Evolutionary conservation across 2,113 vertebrate species (phyloP).

Genomic region (Heterotis niloticus): DNA sequence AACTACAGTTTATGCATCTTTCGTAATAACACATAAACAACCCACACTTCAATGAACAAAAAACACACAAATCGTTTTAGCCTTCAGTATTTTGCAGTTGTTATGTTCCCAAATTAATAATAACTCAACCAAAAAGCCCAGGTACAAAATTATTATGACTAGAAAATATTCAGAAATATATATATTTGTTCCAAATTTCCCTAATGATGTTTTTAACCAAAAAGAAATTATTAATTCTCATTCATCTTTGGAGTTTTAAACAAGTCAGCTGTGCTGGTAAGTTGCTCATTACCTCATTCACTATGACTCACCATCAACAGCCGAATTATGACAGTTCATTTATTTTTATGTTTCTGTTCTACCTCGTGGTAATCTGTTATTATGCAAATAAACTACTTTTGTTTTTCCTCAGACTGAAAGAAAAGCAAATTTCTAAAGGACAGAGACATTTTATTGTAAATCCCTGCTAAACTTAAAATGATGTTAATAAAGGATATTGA

Average conservation of each 20-base stretch:
- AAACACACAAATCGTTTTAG: no score
- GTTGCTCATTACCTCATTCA: neutral
- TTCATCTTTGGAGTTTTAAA: neutral
- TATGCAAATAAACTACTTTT: conserved; percentile 9
- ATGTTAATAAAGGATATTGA: conserved; percentile 7
- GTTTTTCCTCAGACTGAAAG: conserved; percentile 11
- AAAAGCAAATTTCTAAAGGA: conserved; percentile 12
- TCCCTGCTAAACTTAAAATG: conserved; percentile 9
- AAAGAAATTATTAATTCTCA: neutral
- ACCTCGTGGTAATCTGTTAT: conserved; percentile 6
- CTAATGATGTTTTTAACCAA: no score
- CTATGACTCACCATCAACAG: neutral
- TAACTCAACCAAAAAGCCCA: no score
- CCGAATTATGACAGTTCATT: neutral
- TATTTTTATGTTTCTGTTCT: neutral
- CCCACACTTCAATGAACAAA: no score
- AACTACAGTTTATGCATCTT: no score
- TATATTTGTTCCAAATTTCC: neutral
- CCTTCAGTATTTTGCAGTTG: no score
- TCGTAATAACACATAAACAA: no score
- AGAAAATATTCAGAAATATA: neutral
- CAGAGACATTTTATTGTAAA: neutral
- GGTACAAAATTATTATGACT: neutral
- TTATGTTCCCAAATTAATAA: no score
- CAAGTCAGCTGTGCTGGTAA: neutral